Evolutionary conservation across 2,113 vertebrate species (phyloP).

Genomic region (Calyptommatus sinebrachiatus): DNA sequence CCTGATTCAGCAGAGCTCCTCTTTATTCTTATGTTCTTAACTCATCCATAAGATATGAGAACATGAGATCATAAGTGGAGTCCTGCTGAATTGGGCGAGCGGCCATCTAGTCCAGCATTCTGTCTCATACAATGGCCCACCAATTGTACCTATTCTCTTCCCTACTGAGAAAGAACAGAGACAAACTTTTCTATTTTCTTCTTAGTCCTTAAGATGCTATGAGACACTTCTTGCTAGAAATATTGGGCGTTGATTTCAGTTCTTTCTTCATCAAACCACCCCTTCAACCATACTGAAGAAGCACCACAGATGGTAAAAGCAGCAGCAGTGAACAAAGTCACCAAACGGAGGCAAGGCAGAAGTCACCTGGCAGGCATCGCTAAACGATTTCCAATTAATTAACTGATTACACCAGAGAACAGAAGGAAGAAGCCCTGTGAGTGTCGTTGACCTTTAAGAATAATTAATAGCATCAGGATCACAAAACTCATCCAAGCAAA

Average conservation of each 20-base stretch:
- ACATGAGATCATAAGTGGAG: too few relatives aligned
- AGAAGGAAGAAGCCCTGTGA: conserved; percentile 79
- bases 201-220: background rate
- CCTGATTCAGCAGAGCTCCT: too few relatives aligned
- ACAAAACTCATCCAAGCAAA: conserved; percentile 75
- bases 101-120: too few relatives aligned
- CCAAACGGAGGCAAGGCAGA: conserved; percentile 51
- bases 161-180: background rate
- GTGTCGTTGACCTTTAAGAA: conserved; percentile 83
- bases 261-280: background rate
- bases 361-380: conserved; percentile 61
- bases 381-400: conserved; percentile 83
- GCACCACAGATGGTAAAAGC: background rate
- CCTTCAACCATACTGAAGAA: background rate
- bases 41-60: too few relatives aligned
- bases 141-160: background rate
- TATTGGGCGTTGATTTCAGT: background rate
- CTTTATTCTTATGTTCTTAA: too few relatives aligned
- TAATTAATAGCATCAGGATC: conserved; percentile 83
- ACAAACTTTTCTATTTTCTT: background rate
- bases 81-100: too few relatives aligned
- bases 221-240: too few relatives aligned
- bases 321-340: conserved; percentile 49
- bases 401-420: conserved; percentile 81
- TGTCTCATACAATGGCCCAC: too few relatives aligned